Evolutionary conservation across 1,140 invertebrate genomes (phyloP), one percentile per base, ranked within the genome.

Genomic region (Lordiphosa clarofinis): DNA sequence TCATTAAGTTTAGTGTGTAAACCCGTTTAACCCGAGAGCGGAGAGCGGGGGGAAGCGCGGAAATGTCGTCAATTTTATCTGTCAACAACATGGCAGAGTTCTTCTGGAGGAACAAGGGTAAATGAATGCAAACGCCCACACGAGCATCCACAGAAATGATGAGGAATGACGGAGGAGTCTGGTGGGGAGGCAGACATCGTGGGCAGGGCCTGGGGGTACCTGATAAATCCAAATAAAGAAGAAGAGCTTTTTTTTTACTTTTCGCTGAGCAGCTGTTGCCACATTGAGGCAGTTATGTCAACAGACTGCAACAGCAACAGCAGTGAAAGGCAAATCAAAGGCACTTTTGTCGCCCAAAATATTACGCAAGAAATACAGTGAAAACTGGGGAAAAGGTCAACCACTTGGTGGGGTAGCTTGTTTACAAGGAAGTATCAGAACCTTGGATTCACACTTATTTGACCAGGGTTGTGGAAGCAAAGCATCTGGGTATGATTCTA

Each of bases 1-100:
- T 84, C 78, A 84, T 73, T 84, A 73, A 69, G 73, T 78, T 84
- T 73, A 71, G 60, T 72, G 43, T 84, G 43, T 84, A 84, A 84
- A 84, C 78, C 42, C 68, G 78, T 84, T 84, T 84, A 84, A 84
- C 73, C 73, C 67, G 43, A 64, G 69, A n/a, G n/a, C n/a, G n/a
- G n/a, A n/a, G n/a, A 56, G 69, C 60, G 43, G 43, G 24, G 33
- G 42, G 40, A 58, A 47, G 71, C 60, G 55, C 54, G 43, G 21
- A 8, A 56, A 60, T 62, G 54, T 24, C 59, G 78, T 46, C 78
- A 84, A 84, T 73, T 84, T 84, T 84, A 82, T 84, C 78, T 82
- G 78, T 82, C 76, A 84, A 69, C 78, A 73, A 56, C 76, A 73
- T 72, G 61, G 53, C 59, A 74, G 60, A 63, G 47, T 33, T 59